A percentile compares a stretch with the other conserved stretches of the same genome.
Conservation (phyloP, 2,888 invertebrate species). For the Himalopsyche japonica region DNA sequence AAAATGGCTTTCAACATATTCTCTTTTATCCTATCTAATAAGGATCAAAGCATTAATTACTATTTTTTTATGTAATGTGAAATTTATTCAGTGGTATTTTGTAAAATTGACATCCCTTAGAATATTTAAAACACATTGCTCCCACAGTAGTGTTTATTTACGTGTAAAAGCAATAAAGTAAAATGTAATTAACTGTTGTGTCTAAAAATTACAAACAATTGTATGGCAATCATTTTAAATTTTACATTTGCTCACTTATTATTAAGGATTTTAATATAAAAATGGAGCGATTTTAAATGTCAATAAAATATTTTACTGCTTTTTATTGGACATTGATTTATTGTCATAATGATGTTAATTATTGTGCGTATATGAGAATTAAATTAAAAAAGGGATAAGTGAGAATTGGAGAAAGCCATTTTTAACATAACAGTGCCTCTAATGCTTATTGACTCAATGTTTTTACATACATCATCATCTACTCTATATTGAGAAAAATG, state of each 20-base stretch:
- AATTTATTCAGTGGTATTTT: background rate
- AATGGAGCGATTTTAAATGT: background rate
- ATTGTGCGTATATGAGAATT: background rate
- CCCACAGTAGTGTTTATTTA: background rate
- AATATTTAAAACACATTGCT: background rate
- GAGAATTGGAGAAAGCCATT: background rate
- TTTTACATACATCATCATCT: conserved; percentile 19
- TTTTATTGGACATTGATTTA: background rate
- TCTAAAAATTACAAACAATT: background rate
- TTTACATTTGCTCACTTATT: background rate
- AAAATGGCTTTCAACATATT: background rate
- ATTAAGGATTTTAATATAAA: background rate
- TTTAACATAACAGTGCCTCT: conserved; percentile 26
- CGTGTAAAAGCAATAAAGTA: conserved; percentile 7
- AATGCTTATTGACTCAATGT: conserved; percentile 35
- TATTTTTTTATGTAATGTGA: background rate
- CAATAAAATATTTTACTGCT: background rate
- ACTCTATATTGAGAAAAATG: conserved; percentile 11
- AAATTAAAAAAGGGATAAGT: background rate
- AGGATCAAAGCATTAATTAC: background rate
- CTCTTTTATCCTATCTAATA: background rate
- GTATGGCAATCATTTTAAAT: background rate
- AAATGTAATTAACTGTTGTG: background rate
- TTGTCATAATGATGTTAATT: background rate
- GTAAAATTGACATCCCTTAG: background rate